Percentiles rank a stretch among this genome's conserved stretches.
Conservation (phyloP, 2,797 vertebrate genomes). For the Leptoclinus maculatus region DNA sequence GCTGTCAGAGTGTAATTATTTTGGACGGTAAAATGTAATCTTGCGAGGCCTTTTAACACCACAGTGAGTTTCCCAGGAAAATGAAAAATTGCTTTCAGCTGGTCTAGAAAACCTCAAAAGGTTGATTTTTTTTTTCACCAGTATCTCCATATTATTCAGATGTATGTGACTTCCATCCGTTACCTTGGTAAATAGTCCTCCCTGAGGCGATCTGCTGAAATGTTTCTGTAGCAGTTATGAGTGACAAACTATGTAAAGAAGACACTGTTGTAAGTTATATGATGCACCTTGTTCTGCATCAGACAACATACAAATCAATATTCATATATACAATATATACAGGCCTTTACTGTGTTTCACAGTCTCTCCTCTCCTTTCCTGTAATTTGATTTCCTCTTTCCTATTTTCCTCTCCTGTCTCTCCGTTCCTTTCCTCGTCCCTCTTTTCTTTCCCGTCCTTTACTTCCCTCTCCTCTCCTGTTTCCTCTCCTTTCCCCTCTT, state of each 20-base stretch:
- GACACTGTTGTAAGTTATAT: neutral
- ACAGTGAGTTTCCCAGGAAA: conserved; percentile 6
- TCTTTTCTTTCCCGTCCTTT: neutral
- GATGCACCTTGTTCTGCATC: neutral
- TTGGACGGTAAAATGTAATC: conserved; percentile 33
- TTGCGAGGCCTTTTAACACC: conserved; percentile 20
- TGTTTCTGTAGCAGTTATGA: conserved; percentile 12
- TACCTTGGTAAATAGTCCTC: conserved; percentile 3
- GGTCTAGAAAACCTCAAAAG: neutral
- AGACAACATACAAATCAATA: neutral
- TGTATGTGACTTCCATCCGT: neutral
- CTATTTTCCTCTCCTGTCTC: neutral
- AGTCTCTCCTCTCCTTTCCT: neutral
- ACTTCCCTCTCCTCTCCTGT: neutral
- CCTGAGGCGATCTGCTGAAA: conserved; percentile 18
- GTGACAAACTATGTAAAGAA: neutral
- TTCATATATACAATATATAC: neutral
- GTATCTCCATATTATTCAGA: conserved; percentile 6
- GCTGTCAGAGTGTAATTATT: conserved; percentile 43
- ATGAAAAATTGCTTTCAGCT: neutral
- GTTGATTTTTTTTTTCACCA: neutral
- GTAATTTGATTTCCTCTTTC: neutral
- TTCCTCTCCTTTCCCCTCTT: neutral
- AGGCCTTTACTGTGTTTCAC: neutral
- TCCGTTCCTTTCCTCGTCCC: fast-evolving